Percentiles rank a stretch among this genome's conserved stretches.
These are phyloP conservation scores for Meda fulgida DNA, from an alignment of 2,797 vertebrate species.

Conservation along the genomic window DNA sequence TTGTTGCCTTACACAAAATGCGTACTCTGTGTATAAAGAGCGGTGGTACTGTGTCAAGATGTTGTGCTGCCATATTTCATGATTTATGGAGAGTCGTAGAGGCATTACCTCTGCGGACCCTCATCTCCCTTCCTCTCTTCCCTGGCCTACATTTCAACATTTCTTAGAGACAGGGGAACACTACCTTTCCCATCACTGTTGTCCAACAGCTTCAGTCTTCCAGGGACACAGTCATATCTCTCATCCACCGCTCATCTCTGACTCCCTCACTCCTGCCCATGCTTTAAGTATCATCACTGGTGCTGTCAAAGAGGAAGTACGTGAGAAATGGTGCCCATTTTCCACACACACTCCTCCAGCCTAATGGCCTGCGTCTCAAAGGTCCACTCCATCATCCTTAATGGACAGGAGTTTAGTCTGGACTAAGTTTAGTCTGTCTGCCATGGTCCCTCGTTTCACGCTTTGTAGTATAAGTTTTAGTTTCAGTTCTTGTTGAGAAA, in stretches of 20 bases:
- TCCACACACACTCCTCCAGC: slow-evolving; percentile 50
- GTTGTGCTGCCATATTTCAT: slow-evolving; percentile 14
- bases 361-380: slow-evolving; percentile 61
- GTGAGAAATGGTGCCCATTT: slow-evolving; percentile 59
- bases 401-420: slow-evolving; percentile 60
- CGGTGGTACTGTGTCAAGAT: not conserved
- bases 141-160: slow-evolving; percentile 39
- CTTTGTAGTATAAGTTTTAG: slow-evolving; percentile 11
- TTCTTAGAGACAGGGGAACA: slow-evolving; percentile 5
- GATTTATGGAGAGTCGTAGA: slow-evolving; percentile 36
- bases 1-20: not conserved
- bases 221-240: slow-evolving; percentile 32
- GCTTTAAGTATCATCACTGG: slow-evolving; percentile 44
- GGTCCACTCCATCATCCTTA: slow-evolving; percentile 60
- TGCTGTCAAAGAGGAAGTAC: slow-evolving; percentile 50
- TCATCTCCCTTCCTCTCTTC: slow-evolving; percentile 23
- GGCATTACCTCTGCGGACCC: slow-evolving; percentile 24
- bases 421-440: slow-evolving; percentile 52
- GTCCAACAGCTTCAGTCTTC: slow-evolving; percentile 33
- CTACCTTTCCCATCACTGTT: slow-evolving; percentile 27
- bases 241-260: slow-evolving; percentile 18
- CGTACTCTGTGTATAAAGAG: not conserved
- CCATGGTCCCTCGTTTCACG: not conserved
- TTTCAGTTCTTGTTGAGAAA: not conserved
- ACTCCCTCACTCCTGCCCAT: slow-evolving; percentile 14